A percentile compares a stretch with the other conserved stretches of the same genome.
Conservation (phyloP, 2,113 vertebrate genomes). For the Sphyrna mokarran region DNA sequence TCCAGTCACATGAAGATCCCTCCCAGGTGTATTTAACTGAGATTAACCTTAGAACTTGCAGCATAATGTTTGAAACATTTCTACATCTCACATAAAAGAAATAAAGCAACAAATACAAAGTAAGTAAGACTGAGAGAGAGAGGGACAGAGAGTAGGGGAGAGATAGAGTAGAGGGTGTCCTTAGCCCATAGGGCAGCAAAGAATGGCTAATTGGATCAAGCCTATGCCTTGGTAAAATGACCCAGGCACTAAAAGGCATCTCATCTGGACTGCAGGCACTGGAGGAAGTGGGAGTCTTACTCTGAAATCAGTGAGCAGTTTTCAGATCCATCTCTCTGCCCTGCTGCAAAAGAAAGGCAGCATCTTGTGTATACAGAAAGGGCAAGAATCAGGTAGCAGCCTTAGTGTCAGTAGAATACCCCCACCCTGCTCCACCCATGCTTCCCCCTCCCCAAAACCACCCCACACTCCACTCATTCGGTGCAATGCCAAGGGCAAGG, state of each 20-base stretch:
- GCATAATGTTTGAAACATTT: not conserved
- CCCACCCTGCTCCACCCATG: no score
- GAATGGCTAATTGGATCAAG: not conserved
- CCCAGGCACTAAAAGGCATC: not conserved
- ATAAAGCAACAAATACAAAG: not conserved
- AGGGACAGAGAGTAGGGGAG: no score
- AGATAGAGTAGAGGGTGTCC: not conserved
- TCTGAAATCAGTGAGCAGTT: not conserved
- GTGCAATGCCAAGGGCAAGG: not conserved
- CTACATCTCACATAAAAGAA: not conserved
- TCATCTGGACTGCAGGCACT: not conserved
- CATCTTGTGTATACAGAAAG: not conserved
- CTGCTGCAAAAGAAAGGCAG: not conserved
- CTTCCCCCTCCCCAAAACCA: no score
- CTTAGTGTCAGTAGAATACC: no score
- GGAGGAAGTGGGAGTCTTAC: not conserved
- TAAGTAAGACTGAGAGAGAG: not conserved
- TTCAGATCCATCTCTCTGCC: no score
- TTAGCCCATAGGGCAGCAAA: not conserved
- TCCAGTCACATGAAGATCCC: not conserved
- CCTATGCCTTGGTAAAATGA: not conserved
- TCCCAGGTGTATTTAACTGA: not conserved
- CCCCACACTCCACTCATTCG: not conserved
- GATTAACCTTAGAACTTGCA: not conserved
- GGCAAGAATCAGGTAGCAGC: not conserved